Percentiles rank a stretch among this genome's conserved stretches.
Conservation (phyloP, 2,888 invertebrate genomes). For the Yponomeuta malinellus region DNA sequence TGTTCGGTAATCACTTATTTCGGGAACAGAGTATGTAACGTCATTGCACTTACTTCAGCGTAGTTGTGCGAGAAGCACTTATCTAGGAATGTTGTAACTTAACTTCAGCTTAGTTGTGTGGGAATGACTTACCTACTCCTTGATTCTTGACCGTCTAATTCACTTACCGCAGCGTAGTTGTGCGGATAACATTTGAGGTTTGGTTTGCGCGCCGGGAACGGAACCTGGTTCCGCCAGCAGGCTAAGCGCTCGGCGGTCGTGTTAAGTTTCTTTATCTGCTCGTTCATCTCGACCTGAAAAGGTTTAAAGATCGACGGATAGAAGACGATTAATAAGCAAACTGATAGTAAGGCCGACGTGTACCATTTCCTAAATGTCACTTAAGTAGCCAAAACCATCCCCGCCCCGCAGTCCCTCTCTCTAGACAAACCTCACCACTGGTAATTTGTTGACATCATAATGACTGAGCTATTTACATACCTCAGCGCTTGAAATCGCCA, state of each 20-base stretch:
- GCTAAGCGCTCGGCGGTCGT: conserved; percentile 47
- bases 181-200: conserved; percentile 50
- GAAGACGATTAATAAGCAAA: too few relatives aligned
- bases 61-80: too few relatives aligned
- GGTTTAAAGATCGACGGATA: not conserved
- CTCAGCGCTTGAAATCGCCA: too few relatives aligned
- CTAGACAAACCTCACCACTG: too few relatives aligned
- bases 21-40: not conserved
- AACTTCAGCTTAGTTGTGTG: too few relatives aligned
- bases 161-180: conserved; percentile 30
- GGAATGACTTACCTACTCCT: not conserved
- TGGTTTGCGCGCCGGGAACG: conserved; percentile 47
- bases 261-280: conserved; percentile 28
- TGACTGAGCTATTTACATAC: too few relatives aligned
- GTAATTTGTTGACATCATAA: too few relatives aligned
- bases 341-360: too few relatives aligned
- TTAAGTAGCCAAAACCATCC: too few relatives aligned
- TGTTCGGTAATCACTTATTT: not conserved
- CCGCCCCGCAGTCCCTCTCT: too few relatives aligned
- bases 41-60: not conserved
- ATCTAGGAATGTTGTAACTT: too few relatives aligned
- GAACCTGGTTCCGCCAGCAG: conserved; percentile 55
- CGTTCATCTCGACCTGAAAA: conserved; percentile 33
- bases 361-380: too few relatives aligned
- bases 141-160: not conserved